Base-by-base conservation (phyloP, 2,113 vertebrate genomes). In the Asarcornis scutulata region DNA sequence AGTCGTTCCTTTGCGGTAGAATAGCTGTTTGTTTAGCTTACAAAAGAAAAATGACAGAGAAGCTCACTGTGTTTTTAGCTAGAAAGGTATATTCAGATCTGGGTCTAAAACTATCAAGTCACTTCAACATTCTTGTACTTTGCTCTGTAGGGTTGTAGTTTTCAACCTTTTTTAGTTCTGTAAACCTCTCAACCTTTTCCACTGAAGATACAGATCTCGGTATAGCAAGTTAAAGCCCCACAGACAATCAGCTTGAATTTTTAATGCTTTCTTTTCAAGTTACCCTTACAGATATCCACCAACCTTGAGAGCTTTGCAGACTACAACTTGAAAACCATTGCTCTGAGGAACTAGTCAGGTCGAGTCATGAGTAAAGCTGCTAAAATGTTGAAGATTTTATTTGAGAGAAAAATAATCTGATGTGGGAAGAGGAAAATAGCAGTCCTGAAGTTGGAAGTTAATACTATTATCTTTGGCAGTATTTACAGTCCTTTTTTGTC, bases 231-330 rank as follows among this genome's bases (percentile, higher is more conserved):
- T 84, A 92, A 96, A 89, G 22, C 66, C 66, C 29, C 38, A 32
- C 74, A 92, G 92, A 93, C 69, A 86, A 88, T 82, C 42, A 74
- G 42, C 34, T 79, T 92, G 80, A 84, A 88, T 93, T 94, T 93
- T 93, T 92, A 78, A 89, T 84, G 26, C 66, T 90, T 94, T 66
- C 55, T 88, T 91, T 94, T 90, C 69, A 84, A 75, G 68, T 74
- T 86, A 64, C 26, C 60, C 60, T 91, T 84, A 34, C 32, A 83
- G 68, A 56, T 77, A 67, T 26, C n/a, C 36, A 50, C 36, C 90
- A 78, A 92, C 34, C 36, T 74, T 52, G 76, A 88, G 42, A 62
- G 31, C 38, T 83, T 71, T 71, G 44, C 2, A 6, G 88, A 74
- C 68, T 83, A 7, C 11, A 12, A 55, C 8, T 2, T 56, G 68